phyloP scores from a whole-genome alignment of 2,113 vertebrate genomes.

The Circaetus gallicus region DNA sequence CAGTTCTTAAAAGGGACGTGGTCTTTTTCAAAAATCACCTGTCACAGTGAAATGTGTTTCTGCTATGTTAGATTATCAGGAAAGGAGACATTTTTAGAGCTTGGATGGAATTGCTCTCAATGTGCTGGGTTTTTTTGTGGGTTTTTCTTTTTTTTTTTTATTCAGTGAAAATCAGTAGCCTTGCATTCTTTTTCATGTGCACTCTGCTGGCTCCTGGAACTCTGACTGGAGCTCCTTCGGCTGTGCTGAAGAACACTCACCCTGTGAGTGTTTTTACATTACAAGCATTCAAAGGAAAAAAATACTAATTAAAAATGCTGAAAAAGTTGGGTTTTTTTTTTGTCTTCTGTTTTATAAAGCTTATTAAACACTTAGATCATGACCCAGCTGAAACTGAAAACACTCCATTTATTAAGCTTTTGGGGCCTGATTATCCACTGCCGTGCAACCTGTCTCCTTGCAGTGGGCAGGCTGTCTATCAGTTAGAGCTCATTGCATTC shows the following conservation, averaged over 20 bases:
- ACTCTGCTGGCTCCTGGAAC: not conserved
- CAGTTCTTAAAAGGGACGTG: not conserved
- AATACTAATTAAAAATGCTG: not conserved
- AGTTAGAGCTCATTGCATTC: not conserved
- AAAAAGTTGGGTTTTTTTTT: not conserved
- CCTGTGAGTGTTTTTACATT: not conserved
- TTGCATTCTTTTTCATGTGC: not conserved
- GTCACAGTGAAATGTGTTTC: not conserved
- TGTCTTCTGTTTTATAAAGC: not conserved
- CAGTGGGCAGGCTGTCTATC: not conserved
- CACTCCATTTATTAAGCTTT: not conserved
- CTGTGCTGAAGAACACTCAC: not conserved
- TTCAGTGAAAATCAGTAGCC: not conserved
- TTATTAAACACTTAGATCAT: slow-evolving; percentile 2
- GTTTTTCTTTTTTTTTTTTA: not conserved
- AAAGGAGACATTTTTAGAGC: not conserved
- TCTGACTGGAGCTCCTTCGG: not conserved
- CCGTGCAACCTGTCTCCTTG: not conserved
- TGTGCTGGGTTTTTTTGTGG: not conserved
- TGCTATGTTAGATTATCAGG: not conserved
- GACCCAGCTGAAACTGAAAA: slow-evolving; percentile 12
- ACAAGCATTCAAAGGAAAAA: not conserved
- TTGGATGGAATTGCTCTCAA: not conserved
- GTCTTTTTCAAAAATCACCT: not conserved
- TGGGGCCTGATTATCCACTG: not conserved